phyloP scores from a whole-genome alignment of 2,797 vertebrate genomes.

The Lerista edwardsae region DNA sequence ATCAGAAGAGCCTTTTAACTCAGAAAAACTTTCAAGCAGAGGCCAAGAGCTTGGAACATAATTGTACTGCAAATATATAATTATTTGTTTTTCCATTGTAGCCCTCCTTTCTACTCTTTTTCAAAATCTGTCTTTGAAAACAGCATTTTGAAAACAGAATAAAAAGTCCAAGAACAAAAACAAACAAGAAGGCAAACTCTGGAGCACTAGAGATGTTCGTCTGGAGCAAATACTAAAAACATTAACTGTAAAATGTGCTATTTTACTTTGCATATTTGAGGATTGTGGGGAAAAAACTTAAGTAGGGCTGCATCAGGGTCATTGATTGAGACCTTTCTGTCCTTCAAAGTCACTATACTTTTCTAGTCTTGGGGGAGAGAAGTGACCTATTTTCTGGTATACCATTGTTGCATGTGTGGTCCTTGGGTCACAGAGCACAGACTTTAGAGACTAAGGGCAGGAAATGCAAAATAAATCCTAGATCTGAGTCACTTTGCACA shows the following conservation, averaged over 20 bases:
- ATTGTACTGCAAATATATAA: neutral
- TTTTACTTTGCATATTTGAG: neutral
- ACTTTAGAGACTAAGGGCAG: slow-evolving; percentile 16
- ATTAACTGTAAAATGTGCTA: neutral
- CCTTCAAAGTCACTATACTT: neutral
- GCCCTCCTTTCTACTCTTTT: neutral
- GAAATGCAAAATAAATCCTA: slow-evolving; percentile 30
- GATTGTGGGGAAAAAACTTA: neutral
- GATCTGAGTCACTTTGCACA: slow-evolving; percentile 51
- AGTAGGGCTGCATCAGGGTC: neutral
- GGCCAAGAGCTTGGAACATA: neutral
- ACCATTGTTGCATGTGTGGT: slow-evolving; percentile 30
- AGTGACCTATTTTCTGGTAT: slow-evolving; percentile 6
- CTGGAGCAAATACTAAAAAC: neutral
- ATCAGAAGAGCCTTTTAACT: neutral
- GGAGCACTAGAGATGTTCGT: neutral
- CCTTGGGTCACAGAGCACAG: neutral
- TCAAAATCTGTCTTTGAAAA: neutral
- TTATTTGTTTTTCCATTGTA: no score
- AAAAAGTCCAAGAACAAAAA: neutral
- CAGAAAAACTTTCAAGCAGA: neutral
- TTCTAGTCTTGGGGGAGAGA: neutral
- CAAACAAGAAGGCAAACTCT: no score
- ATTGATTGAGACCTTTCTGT: neutral
- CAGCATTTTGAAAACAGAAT: neutral